These are phyloP conservation scores for Acanthis flammea DNA, from an alignment of 2,797 vertebrate genomes.

Conservation along the genomic window DNA sequence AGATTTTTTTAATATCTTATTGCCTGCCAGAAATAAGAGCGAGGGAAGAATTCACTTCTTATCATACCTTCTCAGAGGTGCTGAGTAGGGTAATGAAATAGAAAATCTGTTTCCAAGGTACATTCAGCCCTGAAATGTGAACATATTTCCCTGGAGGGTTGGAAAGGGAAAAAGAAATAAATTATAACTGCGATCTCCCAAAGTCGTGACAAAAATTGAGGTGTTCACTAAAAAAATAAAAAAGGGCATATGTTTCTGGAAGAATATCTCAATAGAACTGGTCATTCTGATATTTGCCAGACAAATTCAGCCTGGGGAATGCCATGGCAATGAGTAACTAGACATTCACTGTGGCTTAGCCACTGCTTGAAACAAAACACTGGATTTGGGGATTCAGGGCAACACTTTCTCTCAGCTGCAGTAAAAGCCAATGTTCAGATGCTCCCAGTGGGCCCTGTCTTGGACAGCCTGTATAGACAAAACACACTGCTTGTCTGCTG, in stretches of 20 bases:
- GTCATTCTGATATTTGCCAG: neutral
- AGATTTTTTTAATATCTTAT: neutral
- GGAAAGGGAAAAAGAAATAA: neutral
- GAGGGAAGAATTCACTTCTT: neutral
- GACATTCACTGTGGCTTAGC: neutral
- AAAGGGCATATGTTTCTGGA: accelerated
- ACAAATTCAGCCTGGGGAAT: neutral
- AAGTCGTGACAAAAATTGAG: neutral
- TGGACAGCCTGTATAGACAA: neutral
- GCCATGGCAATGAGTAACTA: neutral
- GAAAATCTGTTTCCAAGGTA: constrained; percentile 22
- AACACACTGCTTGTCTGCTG: neutral
- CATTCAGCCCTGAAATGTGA: neutral
- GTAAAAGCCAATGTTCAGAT: neutral
- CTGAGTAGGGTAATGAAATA: constrained; percentile 19
- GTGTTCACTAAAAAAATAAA: neutral
- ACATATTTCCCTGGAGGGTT: neutral
- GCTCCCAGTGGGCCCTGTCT: neutral
- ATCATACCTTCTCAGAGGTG: constrained; percentile 6
- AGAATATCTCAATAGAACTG: neutral
- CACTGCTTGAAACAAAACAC: neutral
- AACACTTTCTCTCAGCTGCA: neutral
- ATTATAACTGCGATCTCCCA: neutral
- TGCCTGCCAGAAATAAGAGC: neutral
- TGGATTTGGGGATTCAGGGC: neutral